Evolutionary conservation across 2,797 vertebrate genomes (phyloP).

Genomic region (Myotis pilosus): DNA sequence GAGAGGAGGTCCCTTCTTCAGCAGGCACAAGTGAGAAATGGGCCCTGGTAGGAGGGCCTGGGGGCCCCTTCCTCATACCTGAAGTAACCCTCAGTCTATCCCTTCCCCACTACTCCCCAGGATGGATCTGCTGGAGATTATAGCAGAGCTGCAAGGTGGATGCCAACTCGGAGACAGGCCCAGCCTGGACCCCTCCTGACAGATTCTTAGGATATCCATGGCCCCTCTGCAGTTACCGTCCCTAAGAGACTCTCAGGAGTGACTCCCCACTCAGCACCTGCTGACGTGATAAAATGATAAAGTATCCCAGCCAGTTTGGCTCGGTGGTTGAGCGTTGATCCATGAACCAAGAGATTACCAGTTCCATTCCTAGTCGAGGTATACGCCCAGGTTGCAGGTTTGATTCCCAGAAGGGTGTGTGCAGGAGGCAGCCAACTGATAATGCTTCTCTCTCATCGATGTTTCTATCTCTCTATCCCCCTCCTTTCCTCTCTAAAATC

Average conservation of each 20-base stretch:
- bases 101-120: constrained; percentile 51
- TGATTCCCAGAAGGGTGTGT: too few relatives aligned
- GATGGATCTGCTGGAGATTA: constrained; percentile 83
- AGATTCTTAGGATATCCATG: not conserved
- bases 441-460: too few relatives aligned
- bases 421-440: too few relatives aligned
- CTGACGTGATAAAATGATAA: not conserved
- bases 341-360: too few relatives aligned
- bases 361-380: too few relatives aligned
- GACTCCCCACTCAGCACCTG: not conserved
- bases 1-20: not conserved
- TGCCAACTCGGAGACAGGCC: not conserved
- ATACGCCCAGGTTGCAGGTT: too few relatives aligned
- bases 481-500: too few relatives aligned
- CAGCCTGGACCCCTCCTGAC: not conserved
- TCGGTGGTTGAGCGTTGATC: too few relatives aligned
- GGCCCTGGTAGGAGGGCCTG: not conserved
- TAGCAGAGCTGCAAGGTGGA: constrained; percentile 78
- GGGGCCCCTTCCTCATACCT: not conserved
- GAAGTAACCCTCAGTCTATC: not conserved
- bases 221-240: not conserved
- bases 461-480: too few relatives aligned
- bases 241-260: not conserved
- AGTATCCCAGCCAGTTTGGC: not conserved
- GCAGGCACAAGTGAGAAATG: constrained; percentile 50